Base-by-base conservation (phyloP, 1,140 invertebrate species). In the Stegodyphus mimosarum region DNA sequence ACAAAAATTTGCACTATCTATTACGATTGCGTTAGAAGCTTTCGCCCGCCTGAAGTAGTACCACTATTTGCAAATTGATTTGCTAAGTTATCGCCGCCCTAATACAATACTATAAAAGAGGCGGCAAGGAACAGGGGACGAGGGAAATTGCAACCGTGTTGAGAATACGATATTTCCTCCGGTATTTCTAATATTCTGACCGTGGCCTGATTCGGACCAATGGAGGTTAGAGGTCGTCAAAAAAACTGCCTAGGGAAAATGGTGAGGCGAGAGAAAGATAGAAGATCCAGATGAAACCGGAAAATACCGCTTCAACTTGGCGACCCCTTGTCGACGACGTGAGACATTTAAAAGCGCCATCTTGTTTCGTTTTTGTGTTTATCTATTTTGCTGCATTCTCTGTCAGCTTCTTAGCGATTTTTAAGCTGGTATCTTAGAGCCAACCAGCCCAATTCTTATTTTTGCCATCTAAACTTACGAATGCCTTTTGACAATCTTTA, bases 171-270 rank as follows among this genome's bases (percentile, higher is more conserved):
- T 52, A 52, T 18, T 79, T 13, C 15, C 53, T 53, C 51, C 48
- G 33, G 53, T 52, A 10, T 60, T 51, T 50, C 75, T 49, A 77
- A 49, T 77, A 52, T 70, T 79, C 53, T 72, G 78, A 48, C 78
- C 78, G 78, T 81, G 78, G 78, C 78, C 78, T 69, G 78, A 72
- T 63, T 81, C 52, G 49, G 48, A 81, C 51, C 7, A 69, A 67
- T 81, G 48, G 53, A 72, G 78, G 78, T 81, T 81, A 81, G 78
- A 64, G 78, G 78, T 81, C 78, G 66, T 9, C 50, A 13, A 75
- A 75, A 60, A 77, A 77, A 77, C 33, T 50, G 33, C 33, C 51
- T 17, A 10, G 13, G 67, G 66, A 55, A 67, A 67, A 79, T 52
- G 17, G 66, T 52, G 51, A 7, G 7, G 52, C 6, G 18, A 70